Evolutionary conservation across 2,113 vertebrate genomes (phyloP).

Genomic region (Aramus guarauna): DNA sequence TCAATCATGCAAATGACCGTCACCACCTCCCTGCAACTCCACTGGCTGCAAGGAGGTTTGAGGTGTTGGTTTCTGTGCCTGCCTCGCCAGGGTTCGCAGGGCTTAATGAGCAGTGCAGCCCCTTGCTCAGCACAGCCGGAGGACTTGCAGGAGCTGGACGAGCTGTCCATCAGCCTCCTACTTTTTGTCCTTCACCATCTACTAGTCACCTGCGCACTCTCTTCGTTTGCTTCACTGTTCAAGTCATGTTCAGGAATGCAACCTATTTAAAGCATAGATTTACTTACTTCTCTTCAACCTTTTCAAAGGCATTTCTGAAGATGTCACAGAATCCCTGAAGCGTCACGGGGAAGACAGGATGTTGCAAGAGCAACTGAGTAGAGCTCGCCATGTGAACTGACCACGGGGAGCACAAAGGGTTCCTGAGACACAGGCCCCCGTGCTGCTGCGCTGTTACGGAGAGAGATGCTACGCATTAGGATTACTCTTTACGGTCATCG

Average conservation of each 20-base stretch:
- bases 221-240: background rate
- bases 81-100: background rate
- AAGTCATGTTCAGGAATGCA: background rate
- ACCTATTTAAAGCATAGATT: background rate
- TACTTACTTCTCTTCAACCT: background rate
- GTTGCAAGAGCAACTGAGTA: background rate
- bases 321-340: background rate
- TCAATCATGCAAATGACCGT: background rate
- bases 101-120: background rate
- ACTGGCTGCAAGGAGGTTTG: background rate
- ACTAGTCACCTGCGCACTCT: background rate
- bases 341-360: background rate
- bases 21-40: background rate
- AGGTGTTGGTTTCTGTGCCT: background rate
- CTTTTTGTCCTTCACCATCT: background rate
- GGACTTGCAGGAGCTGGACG: background rate
- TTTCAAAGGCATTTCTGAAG: background rate
- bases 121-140: background rate
- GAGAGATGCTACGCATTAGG: fast-evolving
- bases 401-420: background rate
- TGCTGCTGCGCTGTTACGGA: fast-evolving
- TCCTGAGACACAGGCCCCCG: background rate
- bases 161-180: background rate
- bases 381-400: background rate
- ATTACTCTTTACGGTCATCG: background rate